phyloP scores from a whole-genome alignment of 2,888 invertebrate species.

The Pogonocherus hispidulus region DNA sequence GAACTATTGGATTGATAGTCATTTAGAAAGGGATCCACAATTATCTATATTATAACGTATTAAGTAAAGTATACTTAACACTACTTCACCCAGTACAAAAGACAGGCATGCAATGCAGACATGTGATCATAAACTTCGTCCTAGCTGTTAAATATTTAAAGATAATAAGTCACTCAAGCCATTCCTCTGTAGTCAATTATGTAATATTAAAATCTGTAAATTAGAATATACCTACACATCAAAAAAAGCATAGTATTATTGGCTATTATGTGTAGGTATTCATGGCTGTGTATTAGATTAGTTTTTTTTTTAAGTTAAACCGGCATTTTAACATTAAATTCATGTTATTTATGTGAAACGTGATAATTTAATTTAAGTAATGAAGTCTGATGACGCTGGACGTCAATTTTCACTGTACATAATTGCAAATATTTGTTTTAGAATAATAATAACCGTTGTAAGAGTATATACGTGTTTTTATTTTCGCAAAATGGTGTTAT shows the following conservation, averaged over 20 bases:
- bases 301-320: constrained; percentile 12
- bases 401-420: constrained; percentile 32
- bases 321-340: constrained; percentile 23
- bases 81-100: too few species aligned
- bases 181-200: constrained; percentile 19
- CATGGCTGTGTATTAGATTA: constrained; percentile 26
- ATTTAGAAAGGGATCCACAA: too few species aligned
- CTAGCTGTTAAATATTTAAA: neutral
- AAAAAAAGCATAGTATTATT: neutral
- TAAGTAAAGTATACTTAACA: too few species aligned
- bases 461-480: constrained; percentile 11
- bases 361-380: constrained; percentile 46
- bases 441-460: constrained; percentile 17
- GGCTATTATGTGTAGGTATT: constrained; percentile 20
- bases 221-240: constrained; percentile 22
- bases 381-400: constrained; percentile 43
- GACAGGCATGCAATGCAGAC: too few species aligned
- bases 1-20: too few species aligned
- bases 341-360: constrained; percentile 36
- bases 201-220: constrained; percentile 19
- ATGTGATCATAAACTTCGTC: too few species aligned
- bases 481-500: neutral
- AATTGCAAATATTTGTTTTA: constrained; percentile 46
- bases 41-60: too few species aligned
- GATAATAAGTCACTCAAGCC: neutral